Evolutionary conservation across 2,888 invertebrate species (phyloP).

Genomic region (Melanostoma scalare): DNA sequence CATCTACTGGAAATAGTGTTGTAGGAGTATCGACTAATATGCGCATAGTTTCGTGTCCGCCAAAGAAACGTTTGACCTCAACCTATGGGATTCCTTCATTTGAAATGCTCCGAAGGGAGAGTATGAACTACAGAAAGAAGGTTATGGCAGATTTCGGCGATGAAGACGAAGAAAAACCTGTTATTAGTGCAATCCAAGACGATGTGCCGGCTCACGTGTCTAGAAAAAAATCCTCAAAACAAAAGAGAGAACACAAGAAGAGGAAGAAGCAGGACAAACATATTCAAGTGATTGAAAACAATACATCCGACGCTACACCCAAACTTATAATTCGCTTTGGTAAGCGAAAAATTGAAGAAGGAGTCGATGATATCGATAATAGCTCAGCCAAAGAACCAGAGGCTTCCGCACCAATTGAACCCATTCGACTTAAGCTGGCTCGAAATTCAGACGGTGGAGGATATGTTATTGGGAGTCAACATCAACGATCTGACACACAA

Average conservation of each 20-base stretch:
- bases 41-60: slow-evolving; percentile 86
- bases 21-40: slow-evolving; percentile 79
- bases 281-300: slow-evolving; percentile 83
- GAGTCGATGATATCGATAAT: slow-evolving; percentile 52
- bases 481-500: slow-evolving; percentile 24
- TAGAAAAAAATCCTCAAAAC: slow-evolving; percentile 79
- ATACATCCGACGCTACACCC: slow-evolving; percentile 83
- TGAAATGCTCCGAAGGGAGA: slow-evolving; percentile 91
- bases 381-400: slow-evolving; percentile 27
- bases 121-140: slow-evolving; percentile 92
- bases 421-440: slow-evolving; percentile 92
- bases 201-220: slow-evolving; percentile 81
- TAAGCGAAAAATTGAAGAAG: slow-evolving; percentile 80
- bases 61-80: slow-evolving; percentile 88
- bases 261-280: slow-evolving; percentile 83
- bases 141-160: slow-evolving; percentile 93
- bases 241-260: slow-evolving; percentile 83
- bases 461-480: slow-evolving; percentile 79
- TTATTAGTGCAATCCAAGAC: slow-evolving; percentile 80
- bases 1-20: slow-evolving; percentile 73
- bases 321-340: slow-evolving; percentile 90
- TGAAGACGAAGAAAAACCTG: slow-evolving; percentile 83
- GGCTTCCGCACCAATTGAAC: slow-evolving; percentile 83
- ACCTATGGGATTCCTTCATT: slow-evolving; percentile 86
- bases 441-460: slow-evolving; percentile 90